Conservation (phyloP, 2,113 vertebrate genomes). For the Pyxicephalus adspersus region DNA sequence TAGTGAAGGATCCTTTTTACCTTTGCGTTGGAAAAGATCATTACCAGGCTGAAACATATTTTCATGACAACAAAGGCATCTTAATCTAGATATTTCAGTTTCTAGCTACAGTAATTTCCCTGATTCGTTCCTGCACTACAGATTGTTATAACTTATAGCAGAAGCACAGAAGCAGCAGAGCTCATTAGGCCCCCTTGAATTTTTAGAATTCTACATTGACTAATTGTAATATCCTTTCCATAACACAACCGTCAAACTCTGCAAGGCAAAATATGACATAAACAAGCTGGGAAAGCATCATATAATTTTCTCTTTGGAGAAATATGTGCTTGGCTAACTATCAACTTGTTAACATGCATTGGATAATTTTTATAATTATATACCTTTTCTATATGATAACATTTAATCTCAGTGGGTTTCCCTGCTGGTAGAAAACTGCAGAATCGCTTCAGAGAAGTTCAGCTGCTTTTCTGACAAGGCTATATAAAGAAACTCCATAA, state of each 20-base stretch:
- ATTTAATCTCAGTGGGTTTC: neutral
- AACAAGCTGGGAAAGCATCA: neutral
- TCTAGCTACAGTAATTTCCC: conserved; percentile 17
- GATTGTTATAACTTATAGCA: conserved; percentile 17
- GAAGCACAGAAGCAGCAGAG: conserved; percentile 17
- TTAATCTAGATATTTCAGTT: conserved; percentile 26
- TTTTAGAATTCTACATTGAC: conserved; percentile 20
- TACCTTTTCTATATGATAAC: conserved; percentile 8
- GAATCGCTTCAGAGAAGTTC: conserved; percentile 18
- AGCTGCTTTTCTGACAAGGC: conserved; percentile 42
- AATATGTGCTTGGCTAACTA: neutral
- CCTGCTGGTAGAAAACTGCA: neutral
- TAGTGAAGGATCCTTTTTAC: conserved; percentile 46
- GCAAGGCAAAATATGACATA: neutral
- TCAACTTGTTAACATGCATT: neutral
- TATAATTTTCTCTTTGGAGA: neutral
- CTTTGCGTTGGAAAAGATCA: conserved; percentile 51
- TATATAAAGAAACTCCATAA: conserved; percentile 42
- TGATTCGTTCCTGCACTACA: neutral
- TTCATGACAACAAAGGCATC: conserved; percentile 46
- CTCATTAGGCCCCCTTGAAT: conserved; percentile 28
- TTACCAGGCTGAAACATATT: conserved; percentile 33
- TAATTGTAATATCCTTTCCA: neutral
- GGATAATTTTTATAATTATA: conserved; percentile 28
- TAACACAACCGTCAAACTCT: neutral